Conservation (phyloP, 92 coral and sea anemone species). For the Palythoa heliodiscus region DNA sequence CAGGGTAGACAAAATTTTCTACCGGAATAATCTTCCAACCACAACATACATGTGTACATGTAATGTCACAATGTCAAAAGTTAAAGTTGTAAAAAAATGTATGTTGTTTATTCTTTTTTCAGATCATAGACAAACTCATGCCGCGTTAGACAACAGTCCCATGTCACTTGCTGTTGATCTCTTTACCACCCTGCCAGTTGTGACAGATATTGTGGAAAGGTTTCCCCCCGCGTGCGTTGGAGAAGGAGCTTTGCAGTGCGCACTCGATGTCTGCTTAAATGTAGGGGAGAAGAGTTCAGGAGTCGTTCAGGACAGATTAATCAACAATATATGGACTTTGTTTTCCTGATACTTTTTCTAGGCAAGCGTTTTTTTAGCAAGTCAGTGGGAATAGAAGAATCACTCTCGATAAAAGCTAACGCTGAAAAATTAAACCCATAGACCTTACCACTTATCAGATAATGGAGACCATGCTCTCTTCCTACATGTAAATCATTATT, state of each 20-base stretch:
- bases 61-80: too few relatives aligned
- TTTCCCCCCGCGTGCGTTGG: constrained; percentile 15
- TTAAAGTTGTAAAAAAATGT: neutral
- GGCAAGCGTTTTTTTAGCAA: too few relatives aligned
- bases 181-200: constrained; percentile 1
- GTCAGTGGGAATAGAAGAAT: too few relatives aligned
- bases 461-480: too few relatives aligned
- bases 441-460: too few relatives aligned
- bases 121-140: neutral
- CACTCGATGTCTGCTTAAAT: neutral
- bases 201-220: neutral
- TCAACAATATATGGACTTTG: neutral
- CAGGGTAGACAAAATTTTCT: too few relatives aligned
- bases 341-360: neutral
- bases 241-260: constrained; percentile 10
- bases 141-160: neutral
- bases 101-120: neutral
- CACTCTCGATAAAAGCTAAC: too few relatives aligned
- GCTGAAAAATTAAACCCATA: too few relatives aligned
- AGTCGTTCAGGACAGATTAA: constrained; percentile 5
- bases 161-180: neutral
- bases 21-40: neutral
- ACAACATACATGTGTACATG: neutral
- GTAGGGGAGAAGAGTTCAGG: constrained; percentile 21
- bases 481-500: too few relatives aligned